Base-by-base conservation (phyloP, 2,113 vertebrate species). In the Numenius arquata region DNA sequence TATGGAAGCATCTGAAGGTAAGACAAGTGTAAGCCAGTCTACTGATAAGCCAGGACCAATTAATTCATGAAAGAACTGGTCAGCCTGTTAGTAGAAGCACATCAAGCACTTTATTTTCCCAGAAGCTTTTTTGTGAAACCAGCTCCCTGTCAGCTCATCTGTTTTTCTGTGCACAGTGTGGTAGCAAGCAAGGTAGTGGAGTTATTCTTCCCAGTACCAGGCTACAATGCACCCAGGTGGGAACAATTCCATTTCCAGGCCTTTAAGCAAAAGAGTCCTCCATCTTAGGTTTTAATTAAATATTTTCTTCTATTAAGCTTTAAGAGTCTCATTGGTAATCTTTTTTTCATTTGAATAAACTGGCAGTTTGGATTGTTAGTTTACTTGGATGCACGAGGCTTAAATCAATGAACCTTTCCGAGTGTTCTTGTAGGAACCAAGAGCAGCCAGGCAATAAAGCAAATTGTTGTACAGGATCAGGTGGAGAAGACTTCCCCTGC, bases 121-220 rank as follows among this genome's bases (percentile, higher is more conserved):
- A 3, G 38, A 82, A 25, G 17, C 0, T 9, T 50, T 53, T 87
- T 75, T 71, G 61, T 67, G 34, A 40, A 71, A n/a, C 5, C 11
- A 26, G 1, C 48, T 94, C 27, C 50, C 23, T 85, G 22, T 25
- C n/a, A 76, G 83, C 45, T 15, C 20, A 22, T 67, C 27, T 3
- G 9, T n/a, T 34, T 77, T 36, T 38, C 43, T 0, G 1, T 36
- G 22, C 1, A 0, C 4, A 6, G n/a, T 12, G 23, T 0, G 1
- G 21, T 40, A 61, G 47, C 17, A 36, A 52, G 65, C 15, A 34
- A 52, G 36, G 29, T 8, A 52, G 14, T 15, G 4, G 40, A 80
- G 25, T 62, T 74, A 8, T 5, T 72, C 30, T 79, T 48, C 43
- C 67, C 38, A 10, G 5, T 59, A 43, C 21, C 9, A 71, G 40